Base-by-base conservation (phyloP, 2,888 invertebrate species). In the Alentia gelatinosa region DNA sequence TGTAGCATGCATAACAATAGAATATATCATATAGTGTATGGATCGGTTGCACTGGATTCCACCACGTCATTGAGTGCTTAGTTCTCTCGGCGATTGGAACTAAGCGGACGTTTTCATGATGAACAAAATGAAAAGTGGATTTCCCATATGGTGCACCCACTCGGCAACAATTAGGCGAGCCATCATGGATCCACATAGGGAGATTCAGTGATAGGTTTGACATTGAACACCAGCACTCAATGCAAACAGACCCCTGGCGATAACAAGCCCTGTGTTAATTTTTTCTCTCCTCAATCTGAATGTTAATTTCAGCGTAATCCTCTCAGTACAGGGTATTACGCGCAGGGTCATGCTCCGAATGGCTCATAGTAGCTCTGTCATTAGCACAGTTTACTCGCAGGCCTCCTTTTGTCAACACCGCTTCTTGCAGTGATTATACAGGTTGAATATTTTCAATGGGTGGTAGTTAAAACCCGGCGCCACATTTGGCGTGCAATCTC, bases 341-440 rank as follows among this genome's bases (percentile, higher is more conserved):
- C 30, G 12, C 30, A 30, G 33, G 68, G 68, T 68, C 68, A 68
- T 68, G 68, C 68, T 3, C 26, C 68, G 56, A 19, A n/a, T n/a
- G 56, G 56, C 56, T 56, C n/a, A n/a, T 47, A 19, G 47, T 47
- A 19, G 68, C 68, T 30, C 15, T 79, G 35, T 39, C 79, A 79
- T 79, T 79, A 79, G 79, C 26, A 79, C 37, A 7, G 39, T 79
- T 79, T 79, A 23, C 79, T 37, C 30, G 37, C 79, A 79, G 37
- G 15, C 0, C 4, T 30, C 47, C 47, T 86, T 47, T 86, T 86
- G 86, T 86, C 47, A 86, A 86, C 86, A 86, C 86, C 23, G 56
- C 9, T 19, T 1, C 9, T 26, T 42, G 47, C 47, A 19, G 47
- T 33, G 86, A 42, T 86, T 47, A 26, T 86, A 3, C 86, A 9